Evolutionary conservation across 1,140 invertebrate genomes (phyloP).

Genomic region (Wiebesia pumilae): DNA sequence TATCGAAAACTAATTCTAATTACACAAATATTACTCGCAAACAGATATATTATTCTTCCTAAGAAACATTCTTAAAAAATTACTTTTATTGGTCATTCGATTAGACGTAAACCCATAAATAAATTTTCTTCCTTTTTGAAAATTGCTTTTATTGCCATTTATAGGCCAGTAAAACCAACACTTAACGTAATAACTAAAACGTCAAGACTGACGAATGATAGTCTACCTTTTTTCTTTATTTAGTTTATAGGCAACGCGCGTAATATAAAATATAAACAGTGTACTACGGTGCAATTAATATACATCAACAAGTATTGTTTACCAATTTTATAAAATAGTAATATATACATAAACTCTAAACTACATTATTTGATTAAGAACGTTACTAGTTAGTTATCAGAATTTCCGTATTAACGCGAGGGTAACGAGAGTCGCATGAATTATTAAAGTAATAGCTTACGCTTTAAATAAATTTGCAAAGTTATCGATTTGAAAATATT

Average conservation of each 20-base stretch:
- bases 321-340: neutral
- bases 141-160: neutral
- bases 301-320: neutral
- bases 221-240: neutral
- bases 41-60: neutral
- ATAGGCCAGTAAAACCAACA: neutral
- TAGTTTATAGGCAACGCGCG: neutral
- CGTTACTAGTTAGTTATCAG: neutral
- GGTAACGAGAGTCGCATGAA: neutral
- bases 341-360: neutral
- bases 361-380: neutral
- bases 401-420: neutral
- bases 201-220: neutral
- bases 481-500: neutral
- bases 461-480: neutral
- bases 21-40: neutral
- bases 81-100: neutral
- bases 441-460: neutral
- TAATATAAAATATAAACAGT: neutral
- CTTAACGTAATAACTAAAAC: neutral
- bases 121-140: neutral
- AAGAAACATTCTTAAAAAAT: neutral
- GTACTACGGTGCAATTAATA: slow-evolving; percentile 5
- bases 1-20: neutral
- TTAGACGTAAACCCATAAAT: neutral